A percentile compares a stretch with the other conserved stretches of the same genome.
phyloP scores from a whole-genome alignment of 2,888 invertebrate species.

The Anaspis maculata region DNA sequence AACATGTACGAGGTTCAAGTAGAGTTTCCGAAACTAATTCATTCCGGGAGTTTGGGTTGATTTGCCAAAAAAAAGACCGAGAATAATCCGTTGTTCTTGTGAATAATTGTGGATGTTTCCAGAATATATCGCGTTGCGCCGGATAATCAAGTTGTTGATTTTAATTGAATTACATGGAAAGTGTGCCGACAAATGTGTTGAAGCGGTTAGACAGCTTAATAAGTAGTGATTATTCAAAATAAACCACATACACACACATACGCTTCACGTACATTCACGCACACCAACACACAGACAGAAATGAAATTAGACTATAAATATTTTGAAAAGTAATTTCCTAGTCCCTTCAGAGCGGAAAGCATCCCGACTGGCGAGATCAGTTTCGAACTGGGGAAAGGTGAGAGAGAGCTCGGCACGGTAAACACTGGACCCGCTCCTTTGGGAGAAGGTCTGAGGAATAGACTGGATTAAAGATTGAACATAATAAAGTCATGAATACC shows the following conservation, averaged over 20 bases:
- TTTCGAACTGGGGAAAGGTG: slow-evolving; percentile 17
- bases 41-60: no score
- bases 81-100: no score
- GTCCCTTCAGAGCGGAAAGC: slow-evolving; percentile 17
- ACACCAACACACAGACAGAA: slow-evolving; percentile 8
- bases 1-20: no score
- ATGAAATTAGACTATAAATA: slow-evolving; percentile 26
- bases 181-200: no score
- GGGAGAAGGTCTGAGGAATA: slow-evolving; percentile 15
- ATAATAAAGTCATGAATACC: slow-evolving; percentile 30
- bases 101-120: no score
- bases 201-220: no score
- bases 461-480: slow-evolving; percentile 29
- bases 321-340: slow-evolving; percentile 25
- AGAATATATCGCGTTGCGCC: no score
- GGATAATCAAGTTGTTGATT: no score
- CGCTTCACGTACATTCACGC: background rate
- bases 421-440: slow-evolving; percentile 12
- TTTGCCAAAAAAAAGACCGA: no score
- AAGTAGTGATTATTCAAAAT: no score
- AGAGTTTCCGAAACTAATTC: no score
- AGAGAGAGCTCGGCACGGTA: slow-evolving; percentile 17
- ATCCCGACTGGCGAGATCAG: slow-evolving; percentile 13
- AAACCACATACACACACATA: slow-evolving; percentile 8
- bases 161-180: no score